These are phyloP conservation scores for Huso huso DNA, from an alignment of 2,797 vertebrate species.

Conservation along the genomic window DNA sequence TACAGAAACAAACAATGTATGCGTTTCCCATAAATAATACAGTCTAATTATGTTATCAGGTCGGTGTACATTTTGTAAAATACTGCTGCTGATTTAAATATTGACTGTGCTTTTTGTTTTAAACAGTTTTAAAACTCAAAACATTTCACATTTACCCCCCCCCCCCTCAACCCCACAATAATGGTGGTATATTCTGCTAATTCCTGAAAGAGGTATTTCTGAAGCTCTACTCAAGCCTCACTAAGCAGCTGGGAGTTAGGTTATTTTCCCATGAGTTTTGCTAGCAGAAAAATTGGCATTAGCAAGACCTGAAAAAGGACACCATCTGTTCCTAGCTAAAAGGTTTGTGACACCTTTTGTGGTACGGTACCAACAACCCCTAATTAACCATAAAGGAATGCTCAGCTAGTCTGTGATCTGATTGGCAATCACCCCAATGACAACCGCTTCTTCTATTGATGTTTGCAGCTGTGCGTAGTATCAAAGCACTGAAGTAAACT, in stretches of 20 bases:
- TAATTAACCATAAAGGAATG: slow-evolving; percentile 97
- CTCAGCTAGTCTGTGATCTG: slow-evolving; percentile 67
- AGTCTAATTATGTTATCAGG: too few relatives aligned
- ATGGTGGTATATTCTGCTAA: slow-evolving; percentile 77
- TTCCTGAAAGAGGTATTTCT: slow-evolving; percentile 87
- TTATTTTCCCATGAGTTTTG: slow-evolving; percentile 99
- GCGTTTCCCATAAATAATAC: too few relatives aligned
- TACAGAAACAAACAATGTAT: slow-evolving; percentile 16
- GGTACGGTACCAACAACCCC: slow-evolving; percentile 84
- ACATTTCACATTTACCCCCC: not conserved
- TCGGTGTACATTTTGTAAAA: not conserved
- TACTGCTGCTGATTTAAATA: slow-evolving; percentile 15
- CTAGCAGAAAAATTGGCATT: slow-evolving; percentile 92
- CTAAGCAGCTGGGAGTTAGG: slow-evolving; percentile 99
- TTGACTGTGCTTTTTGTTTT: slow-evolving; percentile 1
- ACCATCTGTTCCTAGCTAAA: slow-evolving; percentile 92
- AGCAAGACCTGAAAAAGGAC: slow-evolving; percentile 90
- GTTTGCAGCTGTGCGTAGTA: slow-evolving; percentile 34
- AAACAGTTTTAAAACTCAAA: too few relatives aligned
- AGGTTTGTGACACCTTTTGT: slow-evolving; percentile 97
- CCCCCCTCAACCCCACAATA: slow-evolving; percentile 30
- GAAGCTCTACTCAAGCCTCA: slow-evolving; percentile 98
- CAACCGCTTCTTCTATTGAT: slow-evolving; percentile 66
- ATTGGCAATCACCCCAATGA: slow-evolving; percentile 75
- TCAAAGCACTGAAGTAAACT: not conserved